Evolutionary conservation across 2,113 vertebrate species (phyloP).

Genomic region (Apteryx mantelli): DNA sequence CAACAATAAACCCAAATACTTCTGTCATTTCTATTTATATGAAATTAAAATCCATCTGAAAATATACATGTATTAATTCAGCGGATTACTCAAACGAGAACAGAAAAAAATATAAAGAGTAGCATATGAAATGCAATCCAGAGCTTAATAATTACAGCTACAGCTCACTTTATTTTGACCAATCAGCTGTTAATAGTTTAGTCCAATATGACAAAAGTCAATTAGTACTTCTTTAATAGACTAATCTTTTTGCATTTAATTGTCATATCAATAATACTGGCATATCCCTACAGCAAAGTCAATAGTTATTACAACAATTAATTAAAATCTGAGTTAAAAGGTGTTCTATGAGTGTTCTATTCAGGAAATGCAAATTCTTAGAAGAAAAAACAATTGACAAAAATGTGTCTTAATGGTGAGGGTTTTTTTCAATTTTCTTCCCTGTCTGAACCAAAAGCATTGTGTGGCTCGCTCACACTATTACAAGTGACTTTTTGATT

Average conservation of each 20-base stretch:
- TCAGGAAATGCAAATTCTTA: constrained; percentile 51
- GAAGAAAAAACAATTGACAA: not conserved
- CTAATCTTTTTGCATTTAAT: constrained; percentile 75
- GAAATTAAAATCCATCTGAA: constrained; percentile 37
- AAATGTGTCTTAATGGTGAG: not conserved
- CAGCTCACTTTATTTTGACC: constrained; percentile 47
- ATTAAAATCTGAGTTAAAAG: constrained; percentile 74
- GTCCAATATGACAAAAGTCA: constrained; percentile 61
- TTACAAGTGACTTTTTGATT: constrained; percentile 60
- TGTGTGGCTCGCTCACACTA: not conserved
- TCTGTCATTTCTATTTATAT: not conserved
- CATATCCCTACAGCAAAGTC: constrained; percentile 61
- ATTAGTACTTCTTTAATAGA: constrained; percentile 71
- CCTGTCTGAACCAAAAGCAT: not conserved
- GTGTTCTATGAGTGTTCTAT: constrained; percentile 20
- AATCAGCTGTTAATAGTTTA: constrained; percentile 67
- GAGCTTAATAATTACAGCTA: constrained; percentile 64
- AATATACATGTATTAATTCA: not conserved
- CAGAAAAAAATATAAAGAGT: not conserved
- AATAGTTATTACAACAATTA: constrained; percentile 72
- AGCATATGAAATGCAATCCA: not conserved
- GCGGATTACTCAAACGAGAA: not conserved
- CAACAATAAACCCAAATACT: not conserved
- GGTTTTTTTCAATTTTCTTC: not conserved
- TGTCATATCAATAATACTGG: constrained; percentile 74